phyloP scores from a whole-genome alignment of 1,140 invertebrate species.

The Monochamus saltuarius region DNA sequence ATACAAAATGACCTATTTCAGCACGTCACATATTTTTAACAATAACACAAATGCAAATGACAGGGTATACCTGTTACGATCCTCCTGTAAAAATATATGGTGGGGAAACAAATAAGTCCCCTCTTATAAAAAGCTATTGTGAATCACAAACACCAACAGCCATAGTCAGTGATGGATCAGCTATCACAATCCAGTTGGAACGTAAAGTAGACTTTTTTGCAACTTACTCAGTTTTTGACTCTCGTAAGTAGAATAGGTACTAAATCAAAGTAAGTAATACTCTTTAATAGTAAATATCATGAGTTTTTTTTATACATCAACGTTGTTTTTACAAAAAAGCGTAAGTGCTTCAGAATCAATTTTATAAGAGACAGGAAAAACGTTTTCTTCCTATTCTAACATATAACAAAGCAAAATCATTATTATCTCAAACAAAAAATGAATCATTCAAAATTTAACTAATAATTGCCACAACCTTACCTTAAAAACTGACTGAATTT shows the following conservation, averaged over 20 bases:
- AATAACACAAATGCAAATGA: constrained; percentile 61
- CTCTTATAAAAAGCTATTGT: constrained; percentile 66
- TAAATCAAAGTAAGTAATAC: too few species aligned
- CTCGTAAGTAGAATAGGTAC: constrained; percentile 52
- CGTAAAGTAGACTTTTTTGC: constrained; percentile 52
- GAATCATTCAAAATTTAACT: too few species aligned
- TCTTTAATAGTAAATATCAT: too few species aligned
- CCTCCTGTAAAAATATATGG: constrained; percentile 60
- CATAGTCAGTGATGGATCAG: constrained; percentile 61
- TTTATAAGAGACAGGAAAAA: too few species aligned
- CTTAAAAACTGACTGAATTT: too few species aligned
- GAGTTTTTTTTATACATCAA: too few species aligned
- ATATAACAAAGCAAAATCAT: too few species aligned
- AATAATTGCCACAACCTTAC: too few species aligned
- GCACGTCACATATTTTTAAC: constrained; percentile 71
- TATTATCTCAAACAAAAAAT: too few species aligned
- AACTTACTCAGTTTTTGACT: constrained; percentile 59
- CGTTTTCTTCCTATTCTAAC: too few species aligned
- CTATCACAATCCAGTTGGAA: constrained; percentile 51
- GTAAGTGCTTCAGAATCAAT: too few species aligned
- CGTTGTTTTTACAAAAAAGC: too few species aligned
- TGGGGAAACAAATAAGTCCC: constrained; percentile 68
- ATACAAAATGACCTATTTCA: constrained; percentile 39
- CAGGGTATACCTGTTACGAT: constrained; percentile 1
- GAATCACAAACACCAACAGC: constrained; percentile 59